Base-by-base conservation (phyloP, 2,888 invertebrate species). In the Siphonodentalium dalli region DNA sequence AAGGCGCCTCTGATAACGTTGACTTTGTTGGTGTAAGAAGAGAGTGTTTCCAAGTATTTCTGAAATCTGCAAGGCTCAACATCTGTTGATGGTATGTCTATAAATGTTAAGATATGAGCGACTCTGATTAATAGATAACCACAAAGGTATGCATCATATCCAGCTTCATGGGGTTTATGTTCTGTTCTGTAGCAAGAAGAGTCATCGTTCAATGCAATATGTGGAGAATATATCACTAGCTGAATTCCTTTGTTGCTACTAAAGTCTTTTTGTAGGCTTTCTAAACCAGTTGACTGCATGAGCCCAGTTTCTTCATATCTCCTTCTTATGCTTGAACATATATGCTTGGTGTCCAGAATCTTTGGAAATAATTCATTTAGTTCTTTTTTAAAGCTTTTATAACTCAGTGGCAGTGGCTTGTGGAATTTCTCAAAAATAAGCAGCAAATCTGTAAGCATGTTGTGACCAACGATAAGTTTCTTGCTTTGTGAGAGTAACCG, bases 381-480 rank as follows among this genome's bases (percentile, higher is more conserved):
- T 48, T 86, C 84, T 40, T 82, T 82, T 78, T 91, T 91, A 73
- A 90, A 91, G 7, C 78, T 75, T 0, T 71, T 72, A 73, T 89
- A 90, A 24, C 83, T 85, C 11, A 63, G 82, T 27, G 91, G 91
- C 44, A 91, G 75, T 0, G 88, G 86, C 42, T 85, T 85, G 68
- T 88, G 86, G 75, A 91, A 91, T 73, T 89, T 88, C 67, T 88
- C 87, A 70, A 88, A 87, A 50, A 90, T 79, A 23, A 90, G 83
- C 66, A 91, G 75, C 1, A 88, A 79, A 78, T 92, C 92, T 58
- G 88, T 79, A 47, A 89, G 84, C 57, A 87, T 76, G 77, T 92
- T 92, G 77, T 92, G 92, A 0, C 90, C 90, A 23, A 91, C 82
- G 21, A 92, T 81, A 3, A 90, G 90, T 68, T 89, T 90, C 61